These are phyloP conservation scores for Eurytoma adleriae DNA, from an alignment of 2,888 invertebrate species.

Conservation along the genomic window DNA sequence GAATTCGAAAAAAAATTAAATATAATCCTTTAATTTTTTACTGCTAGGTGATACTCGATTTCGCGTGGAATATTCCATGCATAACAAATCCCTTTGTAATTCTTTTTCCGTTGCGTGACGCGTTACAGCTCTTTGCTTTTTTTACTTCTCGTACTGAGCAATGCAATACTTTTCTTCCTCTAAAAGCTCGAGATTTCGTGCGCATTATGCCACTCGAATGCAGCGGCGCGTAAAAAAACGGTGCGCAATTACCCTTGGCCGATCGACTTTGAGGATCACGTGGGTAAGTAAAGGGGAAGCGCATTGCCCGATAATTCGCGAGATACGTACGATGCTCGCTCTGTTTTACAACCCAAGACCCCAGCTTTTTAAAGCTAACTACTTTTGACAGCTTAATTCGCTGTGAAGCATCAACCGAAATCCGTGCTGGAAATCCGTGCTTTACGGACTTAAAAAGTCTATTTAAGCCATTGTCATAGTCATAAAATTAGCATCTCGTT, in stretches of 20 bases:
- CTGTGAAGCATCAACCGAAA: background rate
- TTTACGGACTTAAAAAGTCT: no score
- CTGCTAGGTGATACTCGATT: background rate
- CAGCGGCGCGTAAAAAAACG: slow-evolving; percentile 44
- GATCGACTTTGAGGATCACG: slow-evolving; percentile 7
- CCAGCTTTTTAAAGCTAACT: background rate
- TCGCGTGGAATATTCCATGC: background rate
- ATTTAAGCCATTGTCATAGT: no score
- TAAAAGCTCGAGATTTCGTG: background rate
- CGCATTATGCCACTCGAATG: slow-evolving; percentile 8
- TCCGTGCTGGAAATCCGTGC: no score
- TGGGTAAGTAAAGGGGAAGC: background rate
- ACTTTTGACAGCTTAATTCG: slow-evolving; percentile 25
- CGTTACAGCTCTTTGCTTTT: slow-evolving; percentile 27
- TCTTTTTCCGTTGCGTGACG: slow-evolving; percentile 21
- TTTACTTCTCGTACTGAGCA: background rate
- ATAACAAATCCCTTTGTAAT: background rate
- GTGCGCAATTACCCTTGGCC: slow-evolving; percentile 14
- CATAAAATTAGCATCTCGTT: no score
- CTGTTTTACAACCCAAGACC: background rate
- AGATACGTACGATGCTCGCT: slow-evolving; percentile 6
- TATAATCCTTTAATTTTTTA: no score
- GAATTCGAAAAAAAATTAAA: no score
- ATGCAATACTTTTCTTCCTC: background rate
- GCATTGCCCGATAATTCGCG: background rate